A percentile compares a stretch with the other conserved stretches of the same genome.
Evolutionary conservation across 2,888 invertebrate species (phyloP).

Genomic region (Agrotis segetum): DNA sequence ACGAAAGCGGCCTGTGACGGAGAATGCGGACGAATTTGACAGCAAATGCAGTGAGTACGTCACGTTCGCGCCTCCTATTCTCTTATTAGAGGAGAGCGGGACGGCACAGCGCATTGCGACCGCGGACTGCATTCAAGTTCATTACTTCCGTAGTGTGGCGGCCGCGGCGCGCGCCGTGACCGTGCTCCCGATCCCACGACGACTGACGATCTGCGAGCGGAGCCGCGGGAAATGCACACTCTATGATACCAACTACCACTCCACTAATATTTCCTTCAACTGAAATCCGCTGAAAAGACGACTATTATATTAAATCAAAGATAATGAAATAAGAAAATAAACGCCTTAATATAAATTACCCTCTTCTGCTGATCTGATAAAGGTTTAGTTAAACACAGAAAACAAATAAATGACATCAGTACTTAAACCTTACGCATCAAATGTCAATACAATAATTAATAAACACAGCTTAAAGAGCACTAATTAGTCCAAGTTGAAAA

Average conservation of each 20-base stretch:
- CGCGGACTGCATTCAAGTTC: slow-evolving; percentile 90
- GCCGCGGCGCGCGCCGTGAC: slow-evolving; percentile 83
- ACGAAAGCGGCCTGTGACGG: slow-evolving; percentile 90
- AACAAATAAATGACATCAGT: neutral
- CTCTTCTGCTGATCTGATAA: neutral
- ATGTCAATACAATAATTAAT: slow-evolving; percentile 22
- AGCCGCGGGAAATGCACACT: slow-evolving; percentile 27
- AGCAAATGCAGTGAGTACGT: slow-evolving; percentile 88
- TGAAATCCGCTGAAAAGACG: neutral
- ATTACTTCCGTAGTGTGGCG: slow-evolving; percentile 90
- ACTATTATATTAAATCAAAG: neutral
- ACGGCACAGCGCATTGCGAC: slow-evolving; percentile 82
- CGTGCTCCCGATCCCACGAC: slow-evolving; percentile 81
- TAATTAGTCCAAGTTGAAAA: slow-evolving; percentile 82
- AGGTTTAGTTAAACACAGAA: neutral
- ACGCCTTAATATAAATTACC: neutral
- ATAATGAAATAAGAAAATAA: neutral
- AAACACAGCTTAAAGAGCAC: slow-evolving; percentile 55
- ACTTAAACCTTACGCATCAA: no score
- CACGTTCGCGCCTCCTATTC: slow-evolving; percentile 86
- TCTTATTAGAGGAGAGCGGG: slow-evolving; percentile 82
- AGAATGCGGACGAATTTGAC: slow-evolving; percentile 90
- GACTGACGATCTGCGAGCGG: slow-evolving; percentile 62
- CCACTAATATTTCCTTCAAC: neutral
- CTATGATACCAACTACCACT: slow-evolving; percentile 4